Evolutionary conservation across 1,140 invertebrate species (phyloP), one percentile per base, ranked within the genome.

Genomic region (Platyura marginata): DNA sequence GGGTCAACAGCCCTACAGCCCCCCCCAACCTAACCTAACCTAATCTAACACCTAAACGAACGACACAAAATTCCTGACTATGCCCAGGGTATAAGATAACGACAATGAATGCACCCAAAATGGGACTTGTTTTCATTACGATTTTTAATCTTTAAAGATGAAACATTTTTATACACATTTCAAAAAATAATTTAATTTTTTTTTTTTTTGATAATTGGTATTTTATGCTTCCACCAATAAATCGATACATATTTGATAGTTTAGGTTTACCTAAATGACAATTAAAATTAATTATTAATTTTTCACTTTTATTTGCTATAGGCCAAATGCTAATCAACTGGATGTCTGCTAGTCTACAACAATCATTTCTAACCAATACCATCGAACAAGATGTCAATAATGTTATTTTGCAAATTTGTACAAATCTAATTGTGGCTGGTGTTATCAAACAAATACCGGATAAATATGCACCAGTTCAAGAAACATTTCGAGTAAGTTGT

Each of bases 241-340:
- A 37, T 6, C 36, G 15, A 19, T 19, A 4, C 34, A 9, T 9
- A 11, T 9, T 36, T 36, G 15, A 5, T 36, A 9, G 15, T 5
- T 9, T 36, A 5, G 15, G 15, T 11, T 15, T 8, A 8, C 8
- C 15, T 9, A 9, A 8, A 9, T 11, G 5, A 19, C n/a, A 10
- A 33, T 34, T 20, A 42, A 33, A 11, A 21, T 22, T 16, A 19
- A 36, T 21, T 35, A 16, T 16, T 35, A n/a, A 21, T 34, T 38
- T 44, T 36, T 18, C 13, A 13, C 19, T 39, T 32, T 23, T 46
- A n/a, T 29, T 49, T 54, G 25, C 40, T 64, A 35, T 64, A 92
- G 89, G 88, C 56, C 79, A 90, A 64, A 88, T 90, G 79, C 68
- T 94, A 48, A 67, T 90, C 38, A 85, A 88, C 57, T 90, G 87